Evolutionary conservation across 2,113 vertebrate species (phyloP).

Genomic region (Cynopterus brachyotis): DNA sequence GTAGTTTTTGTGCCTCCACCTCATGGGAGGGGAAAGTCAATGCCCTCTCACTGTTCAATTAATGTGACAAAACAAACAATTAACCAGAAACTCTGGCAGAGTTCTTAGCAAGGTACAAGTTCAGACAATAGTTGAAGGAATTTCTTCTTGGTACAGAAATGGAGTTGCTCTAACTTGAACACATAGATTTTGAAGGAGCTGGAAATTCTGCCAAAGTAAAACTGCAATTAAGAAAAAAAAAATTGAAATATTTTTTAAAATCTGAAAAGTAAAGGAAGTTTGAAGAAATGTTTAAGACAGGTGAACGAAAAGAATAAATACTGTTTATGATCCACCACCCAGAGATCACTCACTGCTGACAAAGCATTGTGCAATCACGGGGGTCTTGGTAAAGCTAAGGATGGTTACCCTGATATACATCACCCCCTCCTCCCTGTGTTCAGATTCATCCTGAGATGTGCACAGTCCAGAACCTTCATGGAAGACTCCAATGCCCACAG

Average conservation of each 20-base stretch:
- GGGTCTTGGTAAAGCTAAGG: not conserved
- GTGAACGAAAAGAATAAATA: not conserved
- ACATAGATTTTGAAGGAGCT: not conserved
- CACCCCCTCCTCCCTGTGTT: not conserved
- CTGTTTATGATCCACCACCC: not conserved
- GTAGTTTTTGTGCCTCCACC: constrained; percentile 9
- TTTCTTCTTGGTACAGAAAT: constrained; percentile 52
- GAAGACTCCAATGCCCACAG: not conserved
- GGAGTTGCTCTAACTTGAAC: constrained; percentile 63
- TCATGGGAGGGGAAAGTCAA: constrained; percentile 16
- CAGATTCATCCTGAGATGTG: not conserved
- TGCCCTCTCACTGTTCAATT: constrained; percentile 43
- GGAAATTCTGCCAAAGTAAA: constrained; percentile 1
- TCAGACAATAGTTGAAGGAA: constrained; percentile 53
- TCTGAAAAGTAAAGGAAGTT: not conserved
- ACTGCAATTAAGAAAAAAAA: not conserved
- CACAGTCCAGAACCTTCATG: not conserved
- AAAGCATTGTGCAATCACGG: not conserved
- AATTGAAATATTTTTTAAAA: not conserved
- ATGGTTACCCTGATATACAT: not conserved
- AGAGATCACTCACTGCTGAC: not conserved
- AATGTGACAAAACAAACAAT: constrained; percentile 56
- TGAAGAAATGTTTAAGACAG: not conserved
- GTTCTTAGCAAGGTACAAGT: constrained; percentile 61
- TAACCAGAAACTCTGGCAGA: constrained; percentile 23